Evolutionary conservation across 2,797 vertebrate species (phyloP), one percentile per base, ranked within the genome.

Genomic region (Leuciscus waleckii): DNA sequence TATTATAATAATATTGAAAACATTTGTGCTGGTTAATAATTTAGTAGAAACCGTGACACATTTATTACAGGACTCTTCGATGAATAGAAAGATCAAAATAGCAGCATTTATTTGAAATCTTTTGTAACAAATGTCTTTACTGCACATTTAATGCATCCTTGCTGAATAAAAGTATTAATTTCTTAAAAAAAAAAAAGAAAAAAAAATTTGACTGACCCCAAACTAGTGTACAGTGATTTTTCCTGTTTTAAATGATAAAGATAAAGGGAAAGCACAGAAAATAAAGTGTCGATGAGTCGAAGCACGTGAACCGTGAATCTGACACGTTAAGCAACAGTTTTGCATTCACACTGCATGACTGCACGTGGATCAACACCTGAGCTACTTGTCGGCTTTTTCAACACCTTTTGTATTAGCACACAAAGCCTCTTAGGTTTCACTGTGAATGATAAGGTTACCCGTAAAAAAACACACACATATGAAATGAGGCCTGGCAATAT

Each of bases 351-450:
- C 63, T 73, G 49, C 13, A 83, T 86, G 68, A 54, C 67, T 71
- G 23, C 85, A 65, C 19, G 41, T 65, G 71, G 23, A 68, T 74
- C 65, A 83, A 79, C 75, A 80, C 68, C 37, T 29, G 54, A 21
- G 74, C 17, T 76, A n/a, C 83, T 63, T 83, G 87, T 81, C 82
- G 87, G 67, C 23, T 10, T 77, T 39, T 29, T 32, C 70, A 0
- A 0, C 74, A 83, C 79, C 87, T 80, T 68, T 71, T 19, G 19
- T 73, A 79, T 37, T 26, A 58, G 49, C 75, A 84, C 37, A 65
- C 79, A 86, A 63, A 74, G 56, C 54, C 29, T 81, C 79, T 93
- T 86, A 58, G 51, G 82, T 93, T 92, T 92, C 93, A 86, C 71
- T 70, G 79, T 89, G 79, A 86, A 87, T 83, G 79, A 89, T 76